Conservation (phyloP, 2,888 invertebrate species). For the Parnassius apollo region DNA sequence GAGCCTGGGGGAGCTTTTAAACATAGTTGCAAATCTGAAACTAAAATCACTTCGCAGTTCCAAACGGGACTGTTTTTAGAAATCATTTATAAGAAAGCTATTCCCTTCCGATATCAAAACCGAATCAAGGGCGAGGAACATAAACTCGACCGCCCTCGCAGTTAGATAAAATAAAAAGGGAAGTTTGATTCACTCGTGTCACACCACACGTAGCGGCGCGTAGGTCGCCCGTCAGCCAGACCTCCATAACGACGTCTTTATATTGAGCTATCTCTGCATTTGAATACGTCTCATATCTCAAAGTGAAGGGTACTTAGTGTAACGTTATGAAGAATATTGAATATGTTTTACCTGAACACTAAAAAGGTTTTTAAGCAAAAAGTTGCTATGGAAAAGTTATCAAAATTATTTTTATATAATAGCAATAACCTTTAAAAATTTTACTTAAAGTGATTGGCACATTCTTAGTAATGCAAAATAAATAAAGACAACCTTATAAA, state of each 20-base stretch:
- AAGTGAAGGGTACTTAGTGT: conserved; percentile 61
- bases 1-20: conserved; percentile 54
- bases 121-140: conserved; percentile 76
- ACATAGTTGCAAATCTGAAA: conserved; percentile 68
- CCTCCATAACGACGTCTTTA: conserved; percentile 71
- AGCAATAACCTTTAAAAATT: no score
- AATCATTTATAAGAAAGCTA: conserved; percentile 77
- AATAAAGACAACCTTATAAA: no score
- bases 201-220: conserved; percentile 57
- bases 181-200: conserved; percentile 76
- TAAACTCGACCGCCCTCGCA: conserved; percentile 77
- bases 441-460: neutral
- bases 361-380: neutral
- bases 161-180: conserved; percentile 77
- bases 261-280: conserved; percentile 68
- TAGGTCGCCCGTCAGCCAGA: conserved; percentile 34
- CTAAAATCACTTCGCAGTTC: conserved; percentile 41
- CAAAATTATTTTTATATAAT: no score
- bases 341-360: conserved; percentile 19
- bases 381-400: no score
- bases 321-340: conserved; percentile 49
- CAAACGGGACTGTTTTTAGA: conserved; percentile 37
- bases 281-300: conserved; percentile 72
- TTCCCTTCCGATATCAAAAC: conserved; percentile 77
- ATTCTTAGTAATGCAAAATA: neutral